Percentiles rank a stretch among this genome's conserved stretches.
These are phyloP conservation scores for Ophiothrix spiculata DNA, from an alignment of 35 echinoderm and acorn worm genomes.

Conservation along the genomic window DNA sequence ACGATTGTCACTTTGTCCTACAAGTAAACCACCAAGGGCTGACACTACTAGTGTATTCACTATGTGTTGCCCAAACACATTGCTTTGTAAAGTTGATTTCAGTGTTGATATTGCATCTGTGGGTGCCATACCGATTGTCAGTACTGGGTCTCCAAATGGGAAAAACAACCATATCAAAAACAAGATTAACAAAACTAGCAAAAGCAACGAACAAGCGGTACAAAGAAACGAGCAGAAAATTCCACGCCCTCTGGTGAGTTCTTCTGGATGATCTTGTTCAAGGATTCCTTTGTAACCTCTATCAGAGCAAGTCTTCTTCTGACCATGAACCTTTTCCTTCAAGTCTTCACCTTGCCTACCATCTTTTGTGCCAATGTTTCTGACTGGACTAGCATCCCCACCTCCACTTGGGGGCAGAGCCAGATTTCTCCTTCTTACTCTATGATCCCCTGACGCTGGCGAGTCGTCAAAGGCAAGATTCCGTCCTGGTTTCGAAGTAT, in stretches of 20 bases:
- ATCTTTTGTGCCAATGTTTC: not conserved
- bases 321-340: not conserved
- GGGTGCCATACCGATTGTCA: not conserved
- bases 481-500: slow-evolving; percentile 4
- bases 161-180: slow-evolving; percentile 1
- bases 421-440: not conserved
- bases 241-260: not conserved
- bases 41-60: not conserved
- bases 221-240: not conserved
- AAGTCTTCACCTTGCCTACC: not conserved
- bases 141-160: not conserved
- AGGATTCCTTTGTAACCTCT: slow-evolving; percentile 40
- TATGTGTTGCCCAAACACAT: not conserved
- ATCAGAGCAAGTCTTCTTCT: not conserved
- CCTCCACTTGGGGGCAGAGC: not conserved
- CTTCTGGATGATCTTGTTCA: slow-evolving; percentile 56
- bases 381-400: not conserved
- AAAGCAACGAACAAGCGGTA: not conserved
- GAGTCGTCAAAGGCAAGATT: slow-evolving; percentile 11
- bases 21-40: not conserved
- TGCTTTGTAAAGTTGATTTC: not conserved
- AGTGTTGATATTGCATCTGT: not conserved
- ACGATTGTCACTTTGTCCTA: not conserved
- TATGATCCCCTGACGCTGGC: not conserved
- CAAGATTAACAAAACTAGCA: not conserved